These are phyloP conservation scores for Alligator sinensis DNA, from an alignment of 2,113 vertebrate genomes.

Conservation along the genomic window DNA sequence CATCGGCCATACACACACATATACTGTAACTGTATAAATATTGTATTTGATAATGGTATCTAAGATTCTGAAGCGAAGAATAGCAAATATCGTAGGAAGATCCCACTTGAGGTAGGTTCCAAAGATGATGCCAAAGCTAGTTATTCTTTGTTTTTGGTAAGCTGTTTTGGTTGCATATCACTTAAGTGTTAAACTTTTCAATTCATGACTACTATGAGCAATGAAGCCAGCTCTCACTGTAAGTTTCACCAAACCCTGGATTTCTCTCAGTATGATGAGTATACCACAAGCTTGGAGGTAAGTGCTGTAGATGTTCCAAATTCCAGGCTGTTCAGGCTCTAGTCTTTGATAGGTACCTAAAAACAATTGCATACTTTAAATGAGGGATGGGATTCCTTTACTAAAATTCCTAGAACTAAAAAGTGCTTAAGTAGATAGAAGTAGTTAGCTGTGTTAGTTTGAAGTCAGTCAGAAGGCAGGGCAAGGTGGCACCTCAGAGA, in stretches of 20 bases:
- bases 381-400: neutral
- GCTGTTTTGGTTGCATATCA: neutral
- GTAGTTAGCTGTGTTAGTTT: too few species aligned
- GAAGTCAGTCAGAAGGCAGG: too few species aligned
- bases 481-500: too few species aligned
- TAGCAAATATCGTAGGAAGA: neutral
- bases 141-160: neutral
- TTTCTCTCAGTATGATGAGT: neutral
- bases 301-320: neutral
- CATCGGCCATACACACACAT: too few species aligned
- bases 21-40: neutral
- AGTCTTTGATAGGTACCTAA: neutral
- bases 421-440: neutral
- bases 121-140: neutral
- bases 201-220: neutral
- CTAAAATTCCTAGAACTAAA: neutral
- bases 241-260: fast-evolving
- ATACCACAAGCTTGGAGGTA: neutral
- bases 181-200: neutral
- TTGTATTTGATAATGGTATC: neutral
- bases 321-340: neutral
- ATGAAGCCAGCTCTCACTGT: too few species aligned
- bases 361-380: neutral
- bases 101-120: neutral
- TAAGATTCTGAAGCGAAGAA: neutral